Evolutionary conservation across 2,113 vertebrate genomes (phyloP).

Genomic region (Nematolebias whitei): DNA sequence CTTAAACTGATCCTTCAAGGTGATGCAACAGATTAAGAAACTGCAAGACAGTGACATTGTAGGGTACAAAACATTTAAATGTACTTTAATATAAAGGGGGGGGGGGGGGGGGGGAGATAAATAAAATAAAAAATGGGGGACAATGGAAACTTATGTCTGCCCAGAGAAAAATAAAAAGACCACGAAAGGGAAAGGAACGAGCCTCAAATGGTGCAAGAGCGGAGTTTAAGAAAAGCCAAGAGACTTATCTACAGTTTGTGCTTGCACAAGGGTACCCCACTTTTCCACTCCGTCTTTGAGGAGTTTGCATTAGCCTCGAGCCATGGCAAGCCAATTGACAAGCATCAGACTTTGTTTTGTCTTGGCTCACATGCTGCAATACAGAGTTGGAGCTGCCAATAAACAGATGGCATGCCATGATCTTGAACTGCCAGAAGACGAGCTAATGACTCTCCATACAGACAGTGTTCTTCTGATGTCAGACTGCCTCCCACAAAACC

Average conservation of each 20-base stretch:
- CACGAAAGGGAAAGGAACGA: background rate
- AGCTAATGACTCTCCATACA: slow-evolving; percentile 26
- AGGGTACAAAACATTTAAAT: too few relatives aligned
- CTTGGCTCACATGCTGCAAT: slow-evolving; percentile 50
- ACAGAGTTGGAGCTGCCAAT: slow-evolving; percentile 49
- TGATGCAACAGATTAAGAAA: too few relatives aligned
- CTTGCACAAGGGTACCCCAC: slow-evolving; percentile 36
- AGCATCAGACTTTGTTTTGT: slow-evolving; percentile 71
- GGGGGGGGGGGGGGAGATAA: too few relatives aligned
- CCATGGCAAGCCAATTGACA: slow-evolving; percentile 70
- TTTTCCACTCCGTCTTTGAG: slow-evolving; percentile 38
- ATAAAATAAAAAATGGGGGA: too few relatives aligned
- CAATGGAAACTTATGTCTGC: too few relatives aligned
- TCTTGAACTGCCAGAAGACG: slow-evolving; percentile 39
- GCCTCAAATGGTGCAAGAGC: slow-evolving; percentile 23
- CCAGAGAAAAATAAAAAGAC: background rate
- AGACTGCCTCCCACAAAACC: background rate
- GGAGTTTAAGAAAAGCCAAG: slow-evolving; percentile 36
- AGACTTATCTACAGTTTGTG: slow-evolving; percentile 47
- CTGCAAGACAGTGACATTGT: too few relatives aligned
- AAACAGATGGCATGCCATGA: slow-evolving; percentile 72
- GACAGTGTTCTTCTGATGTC: slow-evolving; percentile 46
- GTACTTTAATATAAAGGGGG: too few relatives aligned
- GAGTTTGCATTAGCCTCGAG: slow-evolving; percentile 48
- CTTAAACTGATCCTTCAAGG: too few relatives aligned